Conservation (phyloP, 1,140 invertebrate species). For the Radopholus similis region DNA sequence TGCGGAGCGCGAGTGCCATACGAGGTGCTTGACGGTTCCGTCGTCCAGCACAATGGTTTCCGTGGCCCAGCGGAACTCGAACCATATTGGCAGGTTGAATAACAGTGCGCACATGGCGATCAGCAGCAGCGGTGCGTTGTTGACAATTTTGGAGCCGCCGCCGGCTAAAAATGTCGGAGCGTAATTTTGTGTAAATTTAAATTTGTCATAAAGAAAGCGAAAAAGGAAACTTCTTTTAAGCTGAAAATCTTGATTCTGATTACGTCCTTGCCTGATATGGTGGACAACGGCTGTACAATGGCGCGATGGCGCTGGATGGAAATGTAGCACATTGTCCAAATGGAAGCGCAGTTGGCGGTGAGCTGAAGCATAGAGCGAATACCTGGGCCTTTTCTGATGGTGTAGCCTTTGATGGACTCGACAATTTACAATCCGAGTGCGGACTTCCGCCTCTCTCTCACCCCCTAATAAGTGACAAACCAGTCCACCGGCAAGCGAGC, state of each 20-base stretch:
- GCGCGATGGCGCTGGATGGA: constrained; percentile 54
- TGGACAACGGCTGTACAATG: constrained; percentile 48
- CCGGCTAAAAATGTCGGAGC: no score
- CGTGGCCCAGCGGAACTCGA: constrained; percentile 33
- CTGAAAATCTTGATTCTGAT: no score
- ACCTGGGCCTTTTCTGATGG: no score
- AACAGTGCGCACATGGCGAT: constrained; percentile 44
- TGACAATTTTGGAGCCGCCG: constrained; percentile 13
- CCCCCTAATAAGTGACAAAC: no score
- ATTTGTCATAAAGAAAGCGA: no score
- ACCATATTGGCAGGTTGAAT: constrained; percentile 55
- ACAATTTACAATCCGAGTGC: no score
- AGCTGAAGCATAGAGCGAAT: no score
- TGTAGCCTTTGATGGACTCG: no score
- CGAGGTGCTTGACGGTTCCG: constrained; percentile 17
- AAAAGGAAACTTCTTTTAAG: no score
- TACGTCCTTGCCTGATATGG: no score
- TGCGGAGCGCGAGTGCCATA: constrained; percentile 26
- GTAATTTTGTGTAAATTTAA: no score
- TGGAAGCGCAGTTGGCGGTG: constrained; percentile 53
- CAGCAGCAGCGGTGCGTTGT: constrained; percentile 25
- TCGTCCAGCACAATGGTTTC: constrained; percentile 15
- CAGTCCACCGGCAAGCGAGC: constrained; percentile 52
- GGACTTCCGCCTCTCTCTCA: no score
- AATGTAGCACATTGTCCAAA: constrained; percentile 57